These are phyloP conservation scores for Asteroscopus sphinx DNA, from an alignment of 2,888 invertebrate species.

Conservation along the genomic window DNA sequence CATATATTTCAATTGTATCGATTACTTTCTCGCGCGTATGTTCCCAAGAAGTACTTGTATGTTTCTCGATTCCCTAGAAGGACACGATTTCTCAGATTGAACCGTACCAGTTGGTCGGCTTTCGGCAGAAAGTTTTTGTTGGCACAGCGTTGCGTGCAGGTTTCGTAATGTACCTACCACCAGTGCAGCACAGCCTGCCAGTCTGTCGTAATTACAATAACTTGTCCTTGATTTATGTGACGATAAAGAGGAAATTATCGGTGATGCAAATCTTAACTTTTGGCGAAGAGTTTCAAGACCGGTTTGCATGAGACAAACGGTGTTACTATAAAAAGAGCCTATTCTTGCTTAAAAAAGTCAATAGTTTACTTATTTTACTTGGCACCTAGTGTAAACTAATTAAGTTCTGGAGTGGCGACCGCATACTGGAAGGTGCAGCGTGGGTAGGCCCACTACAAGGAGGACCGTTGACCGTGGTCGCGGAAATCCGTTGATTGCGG, in stretches of 20 bases:
- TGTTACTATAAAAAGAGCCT: slow-evolving; percentile 26
- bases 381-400: no score
- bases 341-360: slow-evolving; percentile 13
- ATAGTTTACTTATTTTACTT: slow-evolving; percentile 29
- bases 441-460: no score
- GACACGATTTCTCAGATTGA: slow-evolving; percentile 82
- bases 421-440: no score
- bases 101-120: slow-evolving; percentile 81
- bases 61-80: slow-evolving; percentile 75
- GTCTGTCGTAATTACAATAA: slow-evolving; percentile 67
- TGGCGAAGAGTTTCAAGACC: slow-evolving; percentile 41
- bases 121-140: slow-evolving; percentile 83
- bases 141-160: slow-evolving; percentile 66
- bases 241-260: slow-evolving; percentile 59
- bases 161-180: slow-evolving; percentile 70
- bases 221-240: slow-evolving; percentile 65
- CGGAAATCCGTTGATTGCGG: no score
- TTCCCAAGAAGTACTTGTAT: slow-evolving; percentile 65
- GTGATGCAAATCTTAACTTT: slow-evolving; percentile 60
- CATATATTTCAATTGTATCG: slow-evolving; percentile 65
- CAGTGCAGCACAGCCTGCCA: slow-evolving; percentile 41
- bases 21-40: slow-evolving; percentile 66
- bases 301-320: slow-evolving; percentile 20
- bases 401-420: no score
- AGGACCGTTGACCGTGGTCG: no score